Evolutionary conservation across 2,888 invertebrate genomes (phyloP).

Genomic region (Schizotus pectinicornis): DNA sequence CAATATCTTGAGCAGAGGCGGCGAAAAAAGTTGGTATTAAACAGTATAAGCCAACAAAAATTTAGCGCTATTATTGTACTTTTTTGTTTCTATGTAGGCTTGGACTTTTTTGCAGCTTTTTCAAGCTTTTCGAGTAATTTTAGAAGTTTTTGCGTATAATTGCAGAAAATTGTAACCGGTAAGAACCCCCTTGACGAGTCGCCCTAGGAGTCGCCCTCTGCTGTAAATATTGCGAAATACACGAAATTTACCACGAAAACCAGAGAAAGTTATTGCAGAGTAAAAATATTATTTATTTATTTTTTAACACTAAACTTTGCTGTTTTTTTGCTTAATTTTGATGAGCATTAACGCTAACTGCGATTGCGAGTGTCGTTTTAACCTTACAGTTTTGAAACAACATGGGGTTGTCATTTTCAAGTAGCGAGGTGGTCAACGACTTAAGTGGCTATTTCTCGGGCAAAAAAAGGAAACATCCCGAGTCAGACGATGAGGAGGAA

Average conservation of each 20-base stretch:
- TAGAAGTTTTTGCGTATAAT: neutral
- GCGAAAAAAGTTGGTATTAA: neutral
- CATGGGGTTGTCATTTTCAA: constrained; percentile 60
- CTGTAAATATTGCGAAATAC: neutral
- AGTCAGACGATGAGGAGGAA: constrained; percentile 59
- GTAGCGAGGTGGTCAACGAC: constrained; percentile 55
- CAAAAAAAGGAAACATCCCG: constrained; percentile 64
- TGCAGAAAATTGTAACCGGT: too few species aligned
- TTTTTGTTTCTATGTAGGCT: too few species aligned
- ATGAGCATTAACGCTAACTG: too few species aligned
- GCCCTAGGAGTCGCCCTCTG: too few species aligned
- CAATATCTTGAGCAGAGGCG: constrained; percentile 17
- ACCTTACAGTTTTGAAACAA: neutral
- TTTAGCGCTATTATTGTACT: too few species aligned
- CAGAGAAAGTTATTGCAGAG: neutral
- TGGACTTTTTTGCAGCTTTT: too few species aligned
- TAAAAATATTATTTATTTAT: neutral
- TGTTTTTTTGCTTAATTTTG: too few species aligned
- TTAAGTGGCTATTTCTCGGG: constrained; percentile 59
- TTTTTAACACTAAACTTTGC: too few species aligned
- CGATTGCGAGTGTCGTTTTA: neutral
- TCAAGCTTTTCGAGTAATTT: neutral
- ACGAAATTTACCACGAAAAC: neutral
- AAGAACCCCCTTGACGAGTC: too few species aligned
- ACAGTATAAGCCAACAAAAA: too few species aligned